Percentiles rank a stretch among this genome's conserved stretches.
Evolutionary conservation across 2,888 invertebrate species (phyloP).

Genomic region (Prosapia bicincta): DNA sequence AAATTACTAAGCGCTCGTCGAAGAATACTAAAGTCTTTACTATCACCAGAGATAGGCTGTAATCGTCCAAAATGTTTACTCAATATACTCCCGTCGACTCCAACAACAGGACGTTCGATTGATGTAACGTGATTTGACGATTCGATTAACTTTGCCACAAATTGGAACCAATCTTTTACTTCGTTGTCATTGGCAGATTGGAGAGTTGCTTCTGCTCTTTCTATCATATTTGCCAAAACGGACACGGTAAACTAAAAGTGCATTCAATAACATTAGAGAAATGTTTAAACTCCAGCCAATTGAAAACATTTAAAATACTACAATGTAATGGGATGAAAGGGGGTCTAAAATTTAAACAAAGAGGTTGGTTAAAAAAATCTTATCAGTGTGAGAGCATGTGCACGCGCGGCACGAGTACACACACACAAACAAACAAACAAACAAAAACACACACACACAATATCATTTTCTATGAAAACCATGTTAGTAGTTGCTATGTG

Average conservation of each 20-base stretch:
- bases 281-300: no score
- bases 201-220: background rate
- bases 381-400: no score
- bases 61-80: background rate
- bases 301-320: no score
- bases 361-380: no score
- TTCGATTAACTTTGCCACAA: background rate
- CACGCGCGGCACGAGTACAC: no score
- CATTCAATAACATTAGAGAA: no score
- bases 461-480: no score
- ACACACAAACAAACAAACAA: no score
- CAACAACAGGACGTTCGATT: background rate
- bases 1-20: background rate
- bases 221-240: background rate
- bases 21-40: background rate
- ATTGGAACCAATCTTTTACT: background rate
- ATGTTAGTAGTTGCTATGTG: no score
- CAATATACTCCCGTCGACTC: background rate
- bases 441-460: no score
- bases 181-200: background rate
- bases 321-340: no score
- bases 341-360: no score
- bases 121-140: background rate
- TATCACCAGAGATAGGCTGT: background rate
- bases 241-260: background rate